Conservation (phyloP, 2,888 invertebrate genomes). For the Tortrix viridana region DNA sequence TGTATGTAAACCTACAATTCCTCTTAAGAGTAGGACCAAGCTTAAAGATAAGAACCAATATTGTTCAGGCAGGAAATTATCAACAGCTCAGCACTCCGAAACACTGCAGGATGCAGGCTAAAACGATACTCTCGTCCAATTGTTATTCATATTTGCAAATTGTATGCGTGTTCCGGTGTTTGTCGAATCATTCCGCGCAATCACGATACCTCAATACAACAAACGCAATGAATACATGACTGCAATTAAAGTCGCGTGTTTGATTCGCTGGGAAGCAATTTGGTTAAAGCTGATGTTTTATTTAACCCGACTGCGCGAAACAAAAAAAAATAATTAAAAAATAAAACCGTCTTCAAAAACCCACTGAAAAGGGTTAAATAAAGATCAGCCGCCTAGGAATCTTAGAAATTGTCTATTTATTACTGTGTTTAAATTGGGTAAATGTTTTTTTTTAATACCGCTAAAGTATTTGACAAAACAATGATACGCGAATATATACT, state of each 20-base stretch:
- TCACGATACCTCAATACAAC: conserved; percentile 55
- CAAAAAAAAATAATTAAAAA: too few species aligned
- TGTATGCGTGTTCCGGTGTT: conserved; percentile 59
- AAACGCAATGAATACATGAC: conserved; percentile 39
- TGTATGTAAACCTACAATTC: too few species aligned
- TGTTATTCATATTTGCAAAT: conserved; percentile 68
- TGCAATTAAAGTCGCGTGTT: conserved; percentile 27
- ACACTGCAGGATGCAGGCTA: neutral
- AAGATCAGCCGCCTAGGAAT: neutral
- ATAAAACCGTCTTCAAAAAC: neutral
- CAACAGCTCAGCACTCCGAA: neutral
- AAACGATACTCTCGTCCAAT: conserved; percentile 40
- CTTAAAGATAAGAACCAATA: too few species aligned
- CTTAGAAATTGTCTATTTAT: too few species aligned
- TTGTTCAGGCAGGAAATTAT: neutral
- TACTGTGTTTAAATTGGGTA: too few species aligned
- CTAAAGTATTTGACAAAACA: too few species aligned
- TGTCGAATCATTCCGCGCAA: conserved; percentile 57
- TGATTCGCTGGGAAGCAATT: conserved; percentile 19
- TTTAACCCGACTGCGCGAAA: too few species aligned
- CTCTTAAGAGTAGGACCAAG: too few species aligned
- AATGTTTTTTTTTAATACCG: too few species aligned
- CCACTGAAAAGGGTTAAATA: too few species aligned
- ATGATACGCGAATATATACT: too few species aligned
- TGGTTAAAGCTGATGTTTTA: conserved; percentile 17